These are phyloP conservation scores for Prinia subflava DNA, from an alignment of 2,113 vertebrate species.

Conservation along the genomic window DNA sequence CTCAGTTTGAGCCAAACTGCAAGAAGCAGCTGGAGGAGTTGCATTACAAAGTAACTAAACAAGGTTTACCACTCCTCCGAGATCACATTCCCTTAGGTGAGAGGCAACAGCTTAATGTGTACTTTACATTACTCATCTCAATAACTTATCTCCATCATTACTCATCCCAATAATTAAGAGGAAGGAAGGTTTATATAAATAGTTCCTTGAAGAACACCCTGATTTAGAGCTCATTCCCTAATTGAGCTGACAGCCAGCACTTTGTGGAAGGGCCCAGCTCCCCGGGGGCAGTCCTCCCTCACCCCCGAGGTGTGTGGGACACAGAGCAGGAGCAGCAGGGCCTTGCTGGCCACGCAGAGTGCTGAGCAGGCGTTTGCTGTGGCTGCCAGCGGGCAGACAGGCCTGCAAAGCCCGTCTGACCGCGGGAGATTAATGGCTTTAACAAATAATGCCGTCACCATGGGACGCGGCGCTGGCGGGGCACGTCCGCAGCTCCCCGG, in stretches of 20 bases:
- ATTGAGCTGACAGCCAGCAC: neutral
- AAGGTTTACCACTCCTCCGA: neutral
- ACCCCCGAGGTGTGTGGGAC: neutral
- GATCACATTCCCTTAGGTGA: neutral
- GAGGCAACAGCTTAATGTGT: neutral
- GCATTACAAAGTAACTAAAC: neutral
- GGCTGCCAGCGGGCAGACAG: neutral
- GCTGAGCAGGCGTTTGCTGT: slow-evolving; percentile 70
- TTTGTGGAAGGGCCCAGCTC: neutral
- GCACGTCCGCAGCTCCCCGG: slow-evolving; percentile 70
- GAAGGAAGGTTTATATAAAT: neutral
- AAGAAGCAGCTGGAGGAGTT: neutral
- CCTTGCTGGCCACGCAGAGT: slow-evolving; percentile 33
- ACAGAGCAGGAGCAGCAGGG: neutral
- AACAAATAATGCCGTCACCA: slow-evolving; percentile 78
- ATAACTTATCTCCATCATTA: neutral
- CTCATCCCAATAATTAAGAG: neutral
- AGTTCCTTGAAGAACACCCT: neutral
- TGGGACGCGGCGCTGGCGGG: slow-evolving; percentile 73
- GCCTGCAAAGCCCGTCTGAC: slow-evolving; percentile 73
- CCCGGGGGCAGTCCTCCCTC: neutral
- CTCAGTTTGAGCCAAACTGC: neutral
- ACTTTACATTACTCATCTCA: neutral
- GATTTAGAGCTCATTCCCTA: neutral
- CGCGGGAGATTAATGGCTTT: slow-evolving; percentile 78